A percentile compares a stretch with the other conserved stretches of the same genome.
Conservation (phyloP, 2,797 vertebrate species). For the Scleropages formosus region DNA sequence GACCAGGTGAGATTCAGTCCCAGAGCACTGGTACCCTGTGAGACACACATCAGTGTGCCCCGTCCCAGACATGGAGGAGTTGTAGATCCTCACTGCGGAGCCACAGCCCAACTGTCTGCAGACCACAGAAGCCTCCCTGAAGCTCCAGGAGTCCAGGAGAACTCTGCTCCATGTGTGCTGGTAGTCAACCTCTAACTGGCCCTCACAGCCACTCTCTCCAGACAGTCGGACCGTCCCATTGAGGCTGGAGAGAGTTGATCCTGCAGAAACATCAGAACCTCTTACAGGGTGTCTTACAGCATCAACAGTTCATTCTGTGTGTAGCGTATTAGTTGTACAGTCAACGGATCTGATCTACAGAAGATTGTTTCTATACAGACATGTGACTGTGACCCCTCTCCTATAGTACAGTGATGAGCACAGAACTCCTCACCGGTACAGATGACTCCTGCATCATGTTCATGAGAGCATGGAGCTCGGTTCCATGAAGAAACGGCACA, state of each 20-base stretch:
- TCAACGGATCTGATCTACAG: too few relatives aligned
- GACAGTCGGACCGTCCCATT: background rate
- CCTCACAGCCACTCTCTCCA: constrained; percentile 40
- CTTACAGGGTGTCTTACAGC: background rate
- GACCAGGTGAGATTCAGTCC: too few relatives aligned
- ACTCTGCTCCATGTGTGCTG: constrained; percentile 49
- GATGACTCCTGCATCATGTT: too few relatives aligned
- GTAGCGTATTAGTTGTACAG: too few relatives aligned
- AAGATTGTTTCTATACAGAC: too few relatives aligned
- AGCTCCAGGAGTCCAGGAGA: constrained; percentile 44
- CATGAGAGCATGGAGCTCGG: too few relatives aligned
- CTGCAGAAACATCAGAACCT: background rate
- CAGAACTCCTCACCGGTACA: too few relatives aligned
- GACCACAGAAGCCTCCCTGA: constrained; percentile 45
- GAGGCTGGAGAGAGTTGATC: background rate
- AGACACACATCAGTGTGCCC: too few relatives aligned
- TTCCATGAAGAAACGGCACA: background rate
- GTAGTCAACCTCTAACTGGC: constrained; percentile 49
- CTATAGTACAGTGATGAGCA: too few relatives aligned
- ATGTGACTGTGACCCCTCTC: too few relatives aligned
- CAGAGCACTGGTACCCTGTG: too few relatives aligned
- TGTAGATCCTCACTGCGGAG: constrained; percentile 41
- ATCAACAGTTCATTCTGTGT: background rate
- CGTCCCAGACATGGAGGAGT: background rate
- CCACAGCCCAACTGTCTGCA: constrained; percentile 44